A percentile compares a stretch with the other conserved stretches of the same genome.
Evolutionary conservation across 1,140 invertebrate genomes (phyloP).

Genomic region (Bombus picipes): DNA sequence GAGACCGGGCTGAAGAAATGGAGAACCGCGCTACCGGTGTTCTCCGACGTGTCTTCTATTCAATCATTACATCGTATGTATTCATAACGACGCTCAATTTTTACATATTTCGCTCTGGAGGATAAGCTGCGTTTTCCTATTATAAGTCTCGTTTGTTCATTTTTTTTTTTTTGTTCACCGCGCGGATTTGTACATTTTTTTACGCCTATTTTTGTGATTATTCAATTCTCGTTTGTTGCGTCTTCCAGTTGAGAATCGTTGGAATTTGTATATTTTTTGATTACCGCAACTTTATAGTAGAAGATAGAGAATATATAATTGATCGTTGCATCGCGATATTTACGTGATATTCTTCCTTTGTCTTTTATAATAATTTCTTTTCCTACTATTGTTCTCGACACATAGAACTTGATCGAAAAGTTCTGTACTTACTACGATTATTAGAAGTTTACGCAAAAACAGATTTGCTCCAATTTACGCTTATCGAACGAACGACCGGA

Average conservation of each 20-base stretch:
- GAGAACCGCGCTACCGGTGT: conserved; percentile 2
- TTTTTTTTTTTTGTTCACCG: neutral
- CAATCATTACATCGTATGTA: neutral
- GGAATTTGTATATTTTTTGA: neutral
- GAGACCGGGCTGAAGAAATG: neutral
- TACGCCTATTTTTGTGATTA: conserved; percentile 16
- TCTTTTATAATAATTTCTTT: neutral
- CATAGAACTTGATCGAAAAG: neutral
- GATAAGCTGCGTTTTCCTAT: neutral
- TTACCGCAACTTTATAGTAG: neutral
- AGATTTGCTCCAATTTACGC: conserved; percentile 41
- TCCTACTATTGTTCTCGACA: neutral
- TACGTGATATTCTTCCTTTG: neutral
- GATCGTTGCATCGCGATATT: neutral
- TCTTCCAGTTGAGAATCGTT: conserved; percentile 19
- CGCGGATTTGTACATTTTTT: conserved; percentile 21
- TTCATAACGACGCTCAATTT: neutral
- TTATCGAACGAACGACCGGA: conserved; percentile 34
- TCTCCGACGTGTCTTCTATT: neutral
- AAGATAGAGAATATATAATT: neutral
- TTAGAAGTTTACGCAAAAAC: neutral
- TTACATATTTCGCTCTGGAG: neutral
- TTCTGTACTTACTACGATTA: conserved; percentile 14
- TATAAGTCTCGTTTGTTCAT: neutral
- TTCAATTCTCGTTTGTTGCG: conserved; percentile 22